Evolutionary conservation across 2,888 invertebrate species (phyloP), one percentile per base, ranked within the genome.

Genomic region (Ectobius pallidus): DNA sequence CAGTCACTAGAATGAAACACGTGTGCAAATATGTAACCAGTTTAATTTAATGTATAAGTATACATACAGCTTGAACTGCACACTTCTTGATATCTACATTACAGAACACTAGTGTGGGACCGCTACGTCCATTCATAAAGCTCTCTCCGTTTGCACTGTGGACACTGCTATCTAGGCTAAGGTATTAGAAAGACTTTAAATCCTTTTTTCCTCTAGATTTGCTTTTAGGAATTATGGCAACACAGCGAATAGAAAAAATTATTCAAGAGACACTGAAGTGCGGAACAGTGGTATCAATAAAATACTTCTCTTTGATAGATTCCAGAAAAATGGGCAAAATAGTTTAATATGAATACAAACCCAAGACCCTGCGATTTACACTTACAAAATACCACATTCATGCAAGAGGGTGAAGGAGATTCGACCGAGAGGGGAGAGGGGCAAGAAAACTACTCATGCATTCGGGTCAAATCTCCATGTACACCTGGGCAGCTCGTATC

Each of bases 1-100:
- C n/a, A n/a, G n/a, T n/a, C n/a, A n/a, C n/a, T n/a, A n/a, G n/a
- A 58, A 58, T 58, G 11, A 58, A 58, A 58, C 58, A 58, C 58
- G 27, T 58, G 27, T 58, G 58, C 58, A 58, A 58, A 58, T 58
- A 58, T 58, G 58, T 58, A 58, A 58, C 58, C 58, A 58, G 58
- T 58, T 58, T 30, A 32, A 58, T 58, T 32, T 58, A 32, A 58
- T 58, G 58, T 58, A 58, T 58, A 58, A 58, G 58, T 58, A 58
- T 58, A 58, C 58, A 58, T 58, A 58, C 58, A 58, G 58, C 58
- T 58, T 27, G n/a, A 58, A 27, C 58, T 58, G 52, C 30, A 58
- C 58, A 58, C 58, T 58, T 58, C 58, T 14, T 52, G 58, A 58
- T 58, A 58, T 58, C 58, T 58, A 58, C 30, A 58, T 58, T n/a